Percentiles rank a stretch among this genome's conserved stretches.
phyloP scores from a whole-genome alignment of 2,113 vertebrate species.

The Neotoma lepida region DNA sequence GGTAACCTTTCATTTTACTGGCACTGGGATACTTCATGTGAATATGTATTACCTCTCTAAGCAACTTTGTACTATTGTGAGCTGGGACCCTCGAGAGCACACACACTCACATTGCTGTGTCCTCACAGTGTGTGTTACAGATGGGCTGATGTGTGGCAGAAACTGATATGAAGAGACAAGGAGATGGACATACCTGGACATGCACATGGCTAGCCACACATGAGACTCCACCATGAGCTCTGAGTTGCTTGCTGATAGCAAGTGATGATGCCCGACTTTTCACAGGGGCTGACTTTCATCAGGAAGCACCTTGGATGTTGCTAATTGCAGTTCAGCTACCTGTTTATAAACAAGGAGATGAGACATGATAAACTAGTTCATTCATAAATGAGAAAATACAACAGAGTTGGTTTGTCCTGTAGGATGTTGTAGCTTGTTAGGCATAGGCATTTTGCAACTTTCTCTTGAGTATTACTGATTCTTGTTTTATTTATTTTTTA shows the following conservation, averaged over 20 bases:
- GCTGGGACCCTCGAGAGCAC: background rate
- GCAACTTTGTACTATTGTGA: background rate
- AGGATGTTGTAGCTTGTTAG: background rate
- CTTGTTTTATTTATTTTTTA: background rate
- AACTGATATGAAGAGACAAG: background rate
- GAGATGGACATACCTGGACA: accelerated
- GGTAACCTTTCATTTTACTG: background rate
- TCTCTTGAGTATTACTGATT: background rate
- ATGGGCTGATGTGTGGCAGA: background rate
- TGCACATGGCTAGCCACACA: accelerated
- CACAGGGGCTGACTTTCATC: background rate
- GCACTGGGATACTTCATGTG: background rate
- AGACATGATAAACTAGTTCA: background rate
- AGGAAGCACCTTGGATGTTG: background rate
- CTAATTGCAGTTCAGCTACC: background rate
- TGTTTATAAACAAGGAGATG: background rate
- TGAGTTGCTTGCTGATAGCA: background rate
- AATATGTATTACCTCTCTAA: background rate
- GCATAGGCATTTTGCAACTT: slow-evolving; percentile 33
- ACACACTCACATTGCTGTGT: background rate
- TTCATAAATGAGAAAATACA: background rate
- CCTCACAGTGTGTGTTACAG: background rate
- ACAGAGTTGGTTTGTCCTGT: background rate
- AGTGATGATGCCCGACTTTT: background rate
- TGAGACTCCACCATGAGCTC: background rate